Conservation (phyloP, 2,888 invertebrate genomes). For the Drosophila planitibia region DNA sequence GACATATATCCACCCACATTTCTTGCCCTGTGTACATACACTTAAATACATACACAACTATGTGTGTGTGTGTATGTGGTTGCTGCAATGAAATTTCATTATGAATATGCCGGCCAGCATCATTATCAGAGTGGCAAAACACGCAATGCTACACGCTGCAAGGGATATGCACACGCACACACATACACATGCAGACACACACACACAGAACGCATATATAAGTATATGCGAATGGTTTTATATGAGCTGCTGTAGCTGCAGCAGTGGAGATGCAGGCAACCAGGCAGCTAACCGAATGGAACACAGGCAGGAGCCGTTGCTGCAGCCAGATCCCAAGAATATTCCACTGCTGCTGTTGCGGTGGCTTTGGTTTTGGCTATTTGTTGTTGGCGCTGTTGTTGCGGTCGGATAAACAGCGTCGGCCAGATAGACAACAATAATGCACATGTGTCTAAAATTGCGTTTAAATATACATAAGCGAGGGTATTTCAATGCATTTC, state of each 20-base stretch:
- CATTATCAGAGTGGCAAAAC: constrained; percentile 79
- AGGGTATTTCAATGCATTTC: constrained; percentile 19
- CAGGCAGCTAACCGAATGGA: constrained; percentile 39
- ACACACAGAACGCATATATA: constrained; percentile 23
- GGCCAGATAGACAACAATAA: constrained; percentile 79
- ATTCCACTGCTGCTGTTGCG: constrained; percentile 60
- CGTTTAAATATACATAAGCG: constrained; percentile 74
- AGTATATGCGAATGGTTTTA: constrained; percentile 74
- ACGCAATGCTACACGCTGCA: constrained; percentile 75
- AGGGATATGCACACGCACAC: constrained; percentile 69
- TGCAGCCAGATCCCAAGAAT: constrained; percentile 39
- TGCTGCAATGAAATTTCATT: constrained; percentile 80
- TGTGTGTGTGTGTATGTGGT: constrained; percentile 35
- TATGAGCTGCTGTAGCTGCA: constrained; percentile 67
- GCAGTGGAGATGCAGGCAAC: constrained; percentile 48
- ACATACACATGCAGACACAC: constrained; percentile 22
- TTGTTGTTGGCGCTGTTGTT: constrained; percentile 76
- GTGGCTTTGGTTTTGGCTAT: constrained; percentile 71
- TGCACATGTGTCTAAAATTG: constrained; percentile 80
- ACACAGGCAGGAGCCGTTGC: constrained; percentile 22
- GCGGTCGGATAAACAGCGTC: constrained; percentile 75
- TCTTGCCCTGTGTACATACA: constrained; percentile 56
- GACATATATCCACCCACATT: constrained; percentile 34
- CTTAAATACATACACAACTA: constrained; percentile 46
- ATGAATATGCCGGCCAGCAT: constrained; percentile 80